Percentiles rank a stretch among this genome's conserved stretches.
Conservation (phyloP, 2,113 vertebrate species). For the Clinocottus analis region DNA sequence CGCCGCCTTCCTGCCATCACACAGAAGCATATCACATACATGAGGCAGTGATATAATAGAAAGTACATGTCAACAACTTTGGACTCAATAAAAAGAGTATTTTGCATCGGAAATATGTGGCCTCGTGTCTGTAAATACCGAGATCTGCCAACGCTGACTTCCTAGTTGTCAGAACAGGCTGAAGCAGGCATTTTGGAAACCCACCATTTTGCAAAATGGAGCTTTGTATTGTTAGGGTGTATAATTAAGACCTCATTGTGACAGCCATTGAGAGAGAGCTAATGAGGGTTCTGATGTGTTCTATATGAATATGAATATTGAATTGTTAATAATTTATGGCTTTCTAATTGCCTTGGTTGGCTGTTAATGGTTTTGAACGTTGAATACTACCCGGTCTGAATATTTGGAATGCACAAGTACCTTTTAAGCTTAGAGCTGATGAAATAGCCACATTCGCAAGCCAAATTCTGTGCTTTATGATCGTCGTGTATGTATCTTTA, state of each 20-base stretch:
- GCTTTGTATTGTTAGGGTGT: constrained; percentile 78
- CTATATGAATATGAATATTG: constrained; percentile 80
- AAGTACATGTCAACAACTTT: constrained; percentile 59
- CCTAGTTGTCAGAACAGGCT: constrained; percentile 53
- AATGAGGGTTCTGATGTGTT: constrained; percentile 81
- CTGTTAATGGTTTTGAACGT: constrained; percentile 68
- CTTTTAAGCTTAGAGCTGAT: constrained; percentile 42
- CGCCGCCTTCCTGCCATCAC: constrained; percentile 52
- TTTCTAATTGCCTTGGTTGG: constrained; percentile 79
- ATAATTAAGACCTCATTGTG: constrained; percentile 80
- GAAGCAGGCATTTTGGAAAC: constrained; percentile 63
- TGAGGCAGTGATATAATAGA: constrained; percentile 49
- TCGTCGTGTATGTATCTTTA: constrained; percentile 46
- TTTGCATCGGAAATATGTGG: constrained; percentile 45
- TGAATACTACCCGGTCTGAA: constrained; percentile 68
- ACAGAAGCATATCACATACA: constrained; percentile 50
- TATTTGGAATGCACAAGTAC: constrained; percentile 52
- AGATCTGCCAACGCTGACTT: constrained; percentile 51
- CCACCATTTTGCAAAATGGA: constrained; percentile 75
- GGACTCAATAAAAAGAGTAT: constrained; percentile 32
- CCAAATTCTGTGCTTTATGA: constrained; percentile 27
- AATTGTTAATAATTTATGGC: constrained; percentile 81
- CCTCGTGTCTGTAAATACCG: constrained; percentile 36
- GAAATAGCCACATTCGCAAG: constrained; percentile 45
- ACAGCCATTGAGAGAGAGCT: constrained; percentile 75